These are phyloP conservation scores for Philaethria dido DNA, from an alignment of 2,888 invertebrate species.

Conservation along the genomic window DNA sequence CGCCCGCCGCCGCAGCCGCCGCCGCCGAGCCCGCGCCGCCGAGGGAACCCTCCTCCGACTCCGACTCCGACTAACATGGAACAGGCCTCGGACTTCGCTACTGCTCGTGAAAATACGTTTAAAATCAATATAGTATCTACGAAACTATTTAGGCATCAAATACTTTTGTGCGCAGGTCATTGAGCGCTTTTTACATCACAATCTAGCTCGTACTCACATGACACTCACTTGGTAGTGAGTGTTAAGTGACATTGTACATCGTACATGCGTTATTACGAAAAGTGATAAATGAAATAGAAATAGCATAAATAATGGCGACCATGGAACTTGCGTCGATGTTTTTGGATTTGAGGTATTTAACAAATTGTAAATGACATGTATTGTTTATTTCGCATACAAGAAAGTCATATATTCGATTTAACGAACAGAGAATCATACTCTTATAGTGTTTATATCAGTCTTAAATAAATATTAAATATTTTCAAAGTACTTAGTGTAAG, in stretches of 20 bases:
- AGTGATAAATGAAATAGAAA: not conserved
- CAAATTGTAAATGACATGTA: not conserved
- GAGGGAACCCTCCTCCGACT: conserved; percentile 71
- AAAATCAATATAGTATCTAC: too few species aligned
- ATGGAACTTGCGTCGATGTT: not conserved
- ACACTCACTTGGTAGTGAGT: too few species aligned
- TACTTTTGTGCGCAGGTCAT: not conserved
- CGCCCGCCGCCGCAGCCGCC: conserved; percentile 49
- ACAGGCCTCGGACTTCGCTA: not conserved
- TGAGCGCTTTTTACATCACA: not conserved
- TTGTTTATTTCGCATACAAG: too few species aligned
- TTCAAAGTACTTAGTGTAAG: not conserved
- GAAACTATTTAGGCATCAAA: not conserved
- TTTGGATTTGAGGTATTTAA: not conserved
- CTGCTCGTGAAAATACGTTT: not conserved
- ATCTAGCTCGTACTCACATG: not conserved
- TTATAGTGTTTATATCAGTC: not conserved
- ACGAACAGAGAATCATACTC: conserved; percentile 1
- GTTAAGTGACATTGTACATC: not conserved
- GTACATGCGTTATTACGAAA: not conserved
- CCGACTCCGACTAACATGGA: conserved; percentile 63
- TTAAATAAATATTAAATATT: not conserved
- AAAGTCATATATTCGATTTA: not conserved
- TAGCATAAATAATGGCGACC: not conserved
- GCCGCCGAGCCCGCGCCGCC: conserved; percentile 50